Evolutionary conservation across 2,888 invertebrate genomes (phyloP).

Genomic region (Atrina japonica): DNA sequence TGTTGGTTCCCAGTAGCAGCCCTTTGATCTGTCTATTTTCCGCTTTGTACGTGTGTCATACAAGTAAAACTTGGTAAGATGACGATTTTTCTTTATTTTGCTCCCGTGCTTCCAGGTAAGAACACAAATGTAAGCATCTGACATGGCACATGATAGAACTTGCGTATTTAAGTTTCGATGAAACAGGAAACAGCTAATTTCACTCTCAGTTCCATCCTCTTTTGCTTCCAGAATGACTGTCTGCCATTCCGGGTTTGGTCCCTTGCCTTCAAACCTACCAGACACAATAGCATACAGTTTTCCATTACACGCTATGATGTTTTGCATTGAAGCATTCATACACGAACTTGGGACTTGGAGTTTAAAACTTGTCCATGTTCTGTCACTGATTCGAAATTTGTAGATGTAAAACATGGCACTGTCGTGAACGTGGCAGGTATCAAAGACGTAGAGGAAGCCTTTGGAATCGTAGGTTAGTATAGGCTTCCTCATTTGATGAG

Average conservation of each 20-base stretch:
- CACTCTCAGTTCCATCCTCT: constrained; percentile 49
- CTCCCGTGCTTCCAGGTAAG: constrained; percentile 56
- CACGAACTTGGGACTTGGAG: constrained; percentile 51
- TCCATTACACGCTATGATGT: constrained; percentile 52
- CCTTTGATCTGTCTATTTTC: constrained; percentile 50
- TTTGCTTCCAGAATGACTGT: constrained; percentile 55
- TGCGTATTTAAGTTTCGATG: constrained; percentile 53
- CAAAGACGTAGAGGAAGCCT: constrained; percentile 57
- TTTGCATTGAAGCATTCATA: constrained; percentile 52
- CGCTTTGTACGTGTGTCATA: constrained; percentile 48
- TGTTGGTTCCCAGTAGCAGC: constrained; percentile 50
- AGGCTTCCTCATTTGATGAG: constrained; percentile 59
- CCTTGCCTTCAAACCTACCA: constrained; percentile 23
- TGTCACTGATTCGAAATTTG: constrained; percentile 56
- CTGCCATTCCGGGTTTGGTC: constrained; percentile 38
- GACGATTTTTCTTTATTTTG: constrained; percentile 39
- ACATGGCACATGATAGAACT: constrained; percentile 48
- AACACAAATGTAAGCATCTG: constrained; percentile 57
- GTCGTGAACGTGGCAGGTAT: constrained; percentile 47
- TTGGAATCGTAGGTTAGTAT: constrained; percentile 53
- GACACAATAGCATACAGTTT: constrained; percentile 57
- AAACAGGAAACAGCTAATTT: constrained; percentile 53
- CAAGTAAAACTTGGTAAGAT: constrained; percentile 48
- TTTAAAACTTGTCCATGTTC: constrained; percentile 58
- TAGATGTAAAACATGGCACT: constrained; percentile 44